Evolutionary conservation across 2,113 vertebrate genomes (phyloP).

Genomic region (Mormyrus iriodes): DNA sequence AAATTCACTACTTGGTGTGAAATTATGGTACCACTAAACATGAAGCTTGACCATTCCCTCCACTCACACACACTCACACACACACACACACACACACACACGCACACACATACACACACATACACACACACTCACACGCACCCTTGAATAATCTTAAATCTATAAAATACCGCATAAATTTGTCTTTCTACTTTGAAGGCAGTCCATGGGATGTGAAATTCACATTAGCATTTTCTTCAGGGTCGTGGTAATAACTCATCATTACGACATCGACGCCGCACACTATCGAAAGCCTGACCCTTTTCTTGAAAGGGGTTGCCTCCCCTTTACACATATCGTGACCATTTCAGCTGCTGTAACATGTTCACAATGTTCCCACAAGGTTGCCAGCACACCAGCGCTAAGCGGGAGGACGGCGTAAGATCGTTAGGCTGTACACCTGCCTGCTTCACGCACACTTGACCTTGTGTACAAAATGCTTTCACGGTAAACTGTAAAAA

Average conservation of each 20-base stretch:
- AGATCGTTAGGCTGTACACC: not conserved
- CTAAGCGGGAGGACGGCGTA: not conserved
- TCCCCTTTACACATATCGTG: not conserved
- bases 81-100: not conserved
- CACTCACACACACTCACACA: too few relatives aligned
- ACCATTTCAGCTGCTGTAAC: not conserved
- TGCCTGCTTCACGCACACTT: not conserved
- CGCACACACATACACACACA: not conserved
- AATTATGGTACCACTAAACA: not conserved
- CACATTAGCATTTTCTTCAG: not conserved
- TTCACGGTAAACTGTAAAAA: not conserved
- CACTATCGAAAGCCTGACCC: not conserved
- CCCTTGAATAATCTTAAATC: not conserved
- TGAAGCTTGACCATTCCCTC: too few relatives aligned
- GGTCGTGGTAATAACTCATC: not conserved
- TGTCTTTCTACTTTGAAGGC: not conserved
- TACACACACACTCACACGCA: not conserved
- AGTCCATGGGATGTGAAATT: not conserved
- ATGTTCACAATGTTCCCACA: conserved; percentile 3
- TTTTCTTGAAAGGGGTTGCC: not conserved
- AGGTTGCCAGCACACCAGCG: not conserved
- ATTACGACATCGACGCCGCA: not conserved
- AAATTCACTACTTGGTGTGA: not conserved
- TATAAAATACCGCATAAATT: not conserved
- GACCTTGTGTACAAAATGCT: not conserved